Evolutionary conservation across 2,113 vertebrate genomes (phyloP).

Genomic region (Pygoscelis adeliae): DNA sequence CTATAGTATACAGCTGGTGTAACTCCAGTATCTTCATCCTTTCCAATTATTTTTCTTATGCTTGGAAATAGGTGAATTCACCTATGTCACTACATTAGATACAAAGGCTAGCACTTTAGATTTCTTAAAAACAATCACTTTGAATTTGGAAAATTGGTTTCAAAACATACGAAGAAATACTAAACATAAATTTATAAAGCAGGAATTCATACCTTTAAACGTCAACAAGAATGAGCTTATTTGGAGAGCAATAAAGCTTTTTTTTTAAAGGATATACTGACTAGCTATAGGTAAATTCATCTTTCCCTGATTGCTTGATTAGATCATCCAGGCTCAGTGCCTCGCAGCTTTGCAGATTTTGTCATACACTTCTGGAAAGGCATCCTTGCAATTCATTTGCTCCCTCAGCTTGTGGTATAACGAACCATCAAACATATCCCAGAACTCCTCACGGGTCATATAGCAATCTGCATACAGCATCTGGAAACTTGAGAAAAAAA

Average conservation of each 20-base stretch:
- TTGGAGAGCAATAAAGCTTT: slow-evolving; percentile 68
- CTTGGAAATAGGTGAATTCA: slow-evolving; percentile 12
- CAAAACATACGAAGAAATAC: slow-evolving; percentile 9
- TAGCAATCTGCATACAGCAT: slow-evolving; percentile 99
- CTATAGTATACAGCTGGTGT: background rate
- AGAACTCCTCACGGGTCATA: slow-evolving; percentile 95
- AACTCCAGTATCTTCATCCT: background rate
- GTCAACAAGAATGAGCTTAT: slow-evolving; percentile 53
- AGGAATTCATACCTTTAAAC: slow-evolving; percentile 51
- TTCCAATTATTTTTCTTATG: background rate
- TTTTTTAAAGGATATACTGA: slow-evolving; percentile 36
- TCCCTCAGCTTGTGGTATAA: slow-evolving; percentile 91
- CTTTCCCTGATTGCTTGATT: slow-evolving; percentile 60
- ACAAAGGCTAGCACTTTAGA: slow-evolving; percentile 51
- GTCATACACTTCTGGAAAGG: slow-evolving; percentile 96
- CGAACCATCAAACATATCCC: slow-evolving; percentile 97
- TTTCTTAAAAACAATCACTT: slow-evolving; percentile 50
- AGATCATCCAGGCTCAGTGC: slow-evolving; percentile 78
- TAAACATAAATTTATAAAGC: slow-evolving; percentile 54
- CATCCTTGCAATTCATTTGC: slow-evolving; percentile 86
- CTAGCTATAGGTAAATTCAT: slow-evolving; percentile 58
- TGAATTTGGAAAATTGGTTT: slow-evolving; percentile 14
- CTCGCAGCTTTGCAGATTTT: slow-evolving; percentile 98
- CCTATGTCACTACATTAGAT: background rate
- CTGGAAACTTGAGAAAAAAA: slow-evolving; percentile 85